phyloP scores from a whole-genome alignment of 2,797 vertebrate species.

The Rhinoraja longicauda region DNA sequence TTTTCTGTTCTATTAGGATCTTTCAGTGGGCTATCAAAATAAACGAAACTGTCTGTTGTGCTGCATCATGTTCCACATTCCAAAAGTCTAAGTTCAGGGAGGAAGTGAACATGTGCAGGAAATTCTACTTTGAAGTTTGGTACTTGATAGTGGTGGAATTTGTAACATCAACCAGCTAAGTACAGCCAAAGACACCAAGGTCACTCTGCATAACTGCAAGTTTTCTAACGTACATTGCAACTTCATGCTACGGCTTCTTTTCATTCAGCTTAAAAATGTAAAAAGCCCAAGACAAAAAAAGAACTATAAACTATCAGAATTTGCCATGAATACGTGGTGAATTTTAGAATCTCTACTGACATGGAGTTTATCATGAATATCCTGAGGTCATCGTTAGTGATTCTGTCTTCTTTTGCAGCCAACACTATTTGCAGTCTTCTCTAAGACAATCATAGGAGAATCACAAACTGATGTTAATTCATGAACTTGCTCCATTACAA shows the following conservation, averaged over 20 bases:
- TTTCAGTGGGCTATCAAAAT: background rate
- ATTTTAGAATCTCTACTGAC: too few relatives aligned
- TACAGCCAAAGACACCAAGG: background rate
- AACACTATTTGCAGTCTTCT: too few relatives aligned
- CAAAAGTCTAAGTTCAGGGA: background rate
- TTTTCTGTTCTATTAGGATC: background rate
- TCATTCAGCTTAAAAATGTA: background rate
- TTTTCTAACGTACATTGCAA: background rate
- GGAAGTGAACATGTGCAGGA: slow-evolving; percentile 19
- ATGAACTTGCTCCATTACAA: too few relatives aligned
- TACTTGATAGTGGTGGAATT: slow-evolving; percentile 15
- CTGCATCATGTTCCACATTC: slow-evolving; percentile 27
- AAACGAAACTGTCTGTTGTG: background rate
- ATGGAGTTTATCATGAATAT: too few relatives aligned
- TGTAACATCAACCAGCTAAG: background rate
- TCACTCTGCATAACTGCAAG: background rate
- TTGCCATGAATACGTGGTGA: too few relatives aligned
- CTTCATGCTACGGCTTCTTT: background rate
- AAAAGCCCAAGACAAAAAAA: background rate
- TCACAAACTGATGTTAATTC: too few relatives aligned
- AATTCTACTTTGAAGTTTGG: background rate
- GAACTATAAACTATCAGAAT: too few relatives aligned
- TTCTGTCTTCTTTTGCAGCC: too few relatives aligned
- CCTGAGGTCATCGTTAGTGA: too few relatives aligned
- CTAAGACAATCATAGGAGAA: too few relatives aligned